A percentile compares a stretch with the other conserved stretches of the same genome.
Conservation (phyloP, 2,797 vertebrate species). For the Hoplostethus mediterraneus region DNA sequence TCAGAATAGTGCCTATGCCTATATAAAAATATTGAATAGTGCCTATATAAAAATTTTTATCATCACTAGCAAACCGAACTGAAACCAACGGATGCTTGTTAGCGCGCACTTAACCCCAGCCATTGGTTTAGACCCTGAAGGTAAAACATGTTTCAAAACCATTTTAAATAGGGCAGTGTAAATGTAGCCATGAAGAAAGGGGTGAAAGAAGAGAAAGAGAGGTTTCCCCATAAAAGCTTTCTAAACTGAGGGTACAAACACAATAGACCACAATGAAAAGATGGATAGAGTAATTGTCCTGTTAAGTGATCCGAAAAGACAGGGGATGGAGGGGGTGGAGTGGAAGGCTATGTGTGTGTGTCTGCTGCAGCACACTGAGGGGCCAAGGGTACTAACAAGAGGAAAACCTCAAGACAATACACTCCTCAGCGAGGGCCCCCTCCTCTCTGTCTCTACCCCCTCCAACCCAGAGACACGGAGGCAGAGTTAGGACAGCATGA, state of each 20-base stretch:
- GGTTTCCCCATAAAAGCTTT: conserved; percentile 85
- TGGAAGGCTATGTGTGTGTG: conserved; percentile 65
- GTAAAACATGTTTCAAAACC: conserved; percentile 42
- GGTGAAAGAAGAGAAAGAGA: conserved; percentile 65
- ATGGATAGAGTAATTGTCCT: conserved; percentile 88
- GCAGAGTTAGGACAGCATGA: conserved; percentile 10
- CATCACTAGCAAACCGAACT: too few relatives aligned
- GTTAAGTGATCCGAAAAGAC: conserved; percentile 87
- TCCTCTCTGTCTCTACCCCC: conserved; percentile 39
- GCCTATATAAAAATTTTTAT: too few relatives aligned
- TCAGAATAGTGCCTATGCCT: too few relatives aligned
- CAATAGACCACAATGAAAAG: conserved; percentile 85
- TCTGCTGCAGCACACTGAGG: conserved; percentile 81
- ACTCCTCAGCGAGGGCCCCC: conserved; percentile 66
- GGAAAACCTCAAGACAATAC: conserved; percentile 83
- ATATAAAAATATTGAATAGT: too few relatives aligned
- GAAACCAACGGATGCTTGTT: too few relatives aligned
- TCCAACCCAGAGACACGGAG: conserved; percentile 12
- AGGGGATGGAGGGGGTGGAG: conserved; percentile 52
- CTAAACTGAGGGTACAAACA: conserved; percentile 79
- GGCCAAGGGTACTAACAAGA: conserved; percentile 87
- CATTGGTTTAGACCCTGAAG: conserved; percentile 31
- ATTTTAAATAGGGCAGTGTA: conserved; percentile 46
- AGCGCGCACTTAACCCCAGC: too few relatives aligned
- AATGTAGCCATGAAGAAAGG: conserved; percentile 53